phyloP scores from a whole-genome alignment of 2,888 invertebrate species.

The Epiperipatus broadwayi region DNA sequence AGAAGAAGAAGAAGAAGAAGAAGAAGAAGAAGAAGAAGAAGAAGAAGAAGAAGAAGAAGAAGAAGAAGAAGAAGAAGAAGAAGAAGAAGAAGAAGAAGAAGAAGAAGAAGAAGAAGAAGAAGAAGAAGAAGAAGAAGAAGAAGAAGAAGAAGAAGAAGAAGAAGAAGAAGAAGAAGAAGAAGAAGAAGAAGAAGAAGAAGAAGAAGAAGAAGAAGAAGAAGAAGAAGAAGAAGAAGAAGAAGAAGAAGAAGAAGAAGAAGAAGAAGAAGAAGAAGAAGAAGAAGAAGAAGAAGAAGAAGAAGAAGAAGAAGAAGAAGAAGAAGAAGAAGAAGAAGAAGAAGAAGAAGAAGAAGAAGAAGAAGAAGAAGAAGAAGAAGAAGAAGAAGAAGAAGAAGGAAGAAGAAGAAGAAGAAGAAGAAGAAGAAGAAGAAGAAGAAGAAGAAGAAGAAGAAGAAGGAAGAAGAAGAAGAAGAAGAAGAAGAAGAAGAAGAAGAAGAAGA shows the following conservation, averaged over 20 bases:
- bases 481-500: slow-evolving; percentile 9
- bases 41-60: slow-evolving; percentile 9
- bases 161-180: slow-evolving; percentile 9
- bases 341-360: slow-evolving; percentile 9
- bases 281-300: slow-evolving; percentile 9
- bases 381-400: slow-evolving; percentile 7
- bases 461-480: too few species aligned
- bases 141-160: slow-evolving; percentile 9
- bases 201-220: slow-evolving; percentile 9
- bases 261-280: slow-evolving; percentile 9
- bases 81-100: slow-evolving; percentile 9
- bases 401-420: slow-evolving; percentile 8
- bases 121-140: slow-evolving; percentile 9
- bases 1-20: slow-evolving; percentile 9
- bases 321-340: slow-evolving; percentile 9
- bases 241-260: slow-evolving; percentile 9
- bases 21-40: slow-evolving; percentile 9
- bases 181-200: slow-evolving; percentile 9
- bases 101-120: slow-evolving; percentile 9
- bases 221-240: slow-evolving; percentile 9
- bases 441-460: too few species aligned
- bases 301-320: slow-evolving; percentile 9
- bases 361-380: slow-evolving; percentile 9
- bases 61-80: slow-evolving; percentile 9
- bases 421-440: slow-evolving; percentile 9